Base-by-base conservation (phyloP, 2,113 vertebrate genomes). In the Poecile atricapillus region DNA sequence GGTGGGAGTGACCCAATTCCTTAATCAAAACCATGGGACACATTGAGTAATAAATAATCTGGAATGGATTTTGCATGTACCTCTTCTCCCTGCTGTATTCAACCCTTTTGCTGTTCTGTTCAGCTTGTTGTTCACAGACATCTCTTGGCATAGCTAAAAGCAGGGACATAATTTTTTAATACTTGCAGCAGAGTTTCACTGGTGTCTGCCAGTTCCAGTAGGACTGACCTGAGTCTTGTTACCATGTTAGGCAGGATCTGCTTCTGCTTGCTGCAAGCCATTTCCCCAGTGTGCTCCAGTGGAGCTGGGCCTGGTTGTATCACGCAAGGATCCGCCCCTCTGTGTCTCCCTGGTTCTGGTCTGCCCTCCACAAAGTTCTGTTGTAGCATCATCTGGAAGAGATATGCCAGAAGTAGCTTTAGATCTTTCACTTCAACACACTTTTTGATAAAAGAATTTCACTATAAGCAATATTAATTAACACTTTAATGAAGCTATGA, bases 131-230 rank as follows among this genome's bases (percentile, higher is more conserved):
- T 17, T 52, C 77, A 56, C n/a, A 73, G 60, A 52, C 20, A 31
- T 82, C 9, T 71, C n/a, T 35, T 68, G 63, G 21, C 37, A 46
- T 30, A 67, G 75, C 62, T 92, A 47, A 95, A 87, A 96, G 47
- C 62, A 84, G 37, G 18, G 37, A 73, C 41, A 78, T 81, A 11
- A 78, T 87, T 95, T 94, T 96, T 87, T 65, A 62, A 80, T 73
- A 86, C 23, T 24, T 83, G 63, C 50, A 76, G 23, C 64, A 33
- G 37, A 58, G 41, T 91, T 88, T 88, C 59, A 23, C 28, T 74
- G 55, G 30, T 65, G 41, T 17, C 58, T 80, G 70, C 30, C 24
- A 68, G 37, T 30, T 87, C 53, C 82, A 70, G 28, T 2, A 70
- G 63, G 28, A 79, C 25, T 83, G 83, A 67, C 16, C 37, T 1